Percentiles rank a stretch among this genome's conserved stretches.
Conservation (phyloP, 2,888 invertebrate species). For the Eupelmus urozonus region DNA sequence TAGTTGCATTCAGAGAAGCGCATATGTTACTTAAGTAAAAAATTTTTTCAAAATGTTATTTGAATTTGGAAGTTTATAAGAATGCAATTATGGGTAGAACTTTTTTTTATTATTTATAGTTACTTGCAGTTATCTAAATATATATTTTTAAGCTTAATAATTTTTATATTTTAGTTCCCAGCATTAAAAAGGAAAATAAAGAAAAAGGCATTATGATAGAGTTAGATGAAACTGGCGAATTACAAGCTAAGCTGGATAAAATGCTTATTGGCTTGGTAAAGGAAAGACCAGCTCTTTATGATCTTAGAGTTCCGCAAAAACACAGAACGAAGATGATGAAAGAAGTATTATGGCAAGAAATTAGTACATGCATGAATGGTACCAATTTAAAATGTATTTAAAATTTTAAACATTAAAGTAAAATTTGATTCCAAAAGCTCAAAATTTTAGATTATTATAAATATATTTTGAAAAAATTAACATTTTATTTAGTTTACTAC, state of each 20-base stretch:
- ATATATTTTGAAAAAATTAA: not conserved
- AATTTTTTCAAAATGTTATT: too few relatives aligned
- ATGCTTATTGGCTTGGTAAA: constrained; percentile 32
- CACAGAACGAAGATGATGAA: constrained; percentile 22
- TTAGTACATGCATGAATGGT: constrained; percentile 27
- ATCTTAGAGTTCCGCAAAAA: constrained; percentile 17
- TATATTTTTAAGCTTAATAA: not conserved
- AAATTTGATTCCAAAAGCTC: not conserved
- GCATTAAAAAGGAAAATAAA: not conserved
- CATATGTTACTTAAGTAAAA: too few relatives aligned
- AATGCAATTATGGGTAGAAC: too few relatives aligned
- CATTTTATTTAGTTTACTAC: too few relatives aligned
- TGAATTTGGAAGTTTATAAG: too few relatives aligned
- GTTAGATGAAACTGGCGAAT: not conserved
- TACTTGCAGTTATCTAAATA: too few relatives aligned
- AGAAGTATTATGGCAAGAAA: constrained; percentile 35
- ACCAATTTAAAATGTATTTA: not conserved
- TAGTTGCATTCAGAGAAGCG: too few relatives aligned
- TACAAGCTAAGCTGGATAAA: constrained; percentile 26
- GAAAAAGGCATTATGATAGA: not conserved
- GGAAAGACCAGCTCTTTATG: constrained; percentile 34
- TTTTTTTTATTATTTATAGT: too few relatives aligned
- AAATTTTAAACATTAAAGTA: not conserved
- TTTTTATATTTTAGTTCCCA: not conserved
- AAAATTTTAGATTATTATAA: not conserved